A percentile compares a stretch with the other conserved stretches of the same genome.
phyloP scores from a whole-genome alignment of 2,888 invertebrate genomes.

The Chorisops tibialis region DNA sequence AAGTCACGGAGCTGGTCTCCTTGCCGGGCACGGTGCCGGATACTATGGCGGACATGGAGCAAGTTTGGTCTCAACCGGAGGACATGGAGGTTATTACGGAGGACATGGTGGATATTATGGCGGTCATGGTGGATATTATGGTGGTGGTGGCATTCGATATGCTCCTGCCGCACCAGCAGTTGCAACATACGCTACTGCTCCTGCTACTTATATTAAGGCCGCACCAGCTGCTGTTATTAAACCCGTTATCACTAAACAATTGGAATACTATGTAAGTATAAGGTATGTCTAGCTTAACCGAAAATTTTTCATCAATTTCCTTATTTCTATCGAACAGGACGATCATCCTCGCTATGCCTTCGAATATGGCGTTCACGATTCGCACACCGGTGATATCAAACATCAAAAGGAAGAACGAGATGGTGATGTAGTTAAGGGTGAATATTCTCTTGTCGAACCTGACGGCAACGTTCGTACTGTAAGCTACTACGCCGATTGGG shows the following conservation, averaged over 20 bases:
- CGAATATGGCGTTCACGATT: slow-evolving; percentile 71
- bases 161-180: slow-evolving; percentile 47
- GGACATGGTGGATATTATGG: slow-evolving; percentile 17
- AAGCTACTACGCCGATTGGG: slow-evolving; percentile 73
- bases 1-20: slow-evolving; percentile 31
- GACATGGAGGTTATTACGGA: neutral
- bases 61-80: slow-evolving; percentile 1
- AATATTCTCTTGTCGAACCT: slow-evolving; percentile 67
- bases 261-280: slow-evolving; percentile 61
- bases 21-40: slow-evolving; percentile 16
- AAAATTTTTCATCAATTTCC: neutral
- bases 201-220: slow-evolving; percentile 47
- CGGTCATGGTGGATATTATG: slow-evolving; percentile 37
- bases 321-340: slow-evolving; percentile 51
- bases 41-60: slow-evolving; percentile 8
- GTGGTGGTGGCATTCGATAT: slow-evolving; percentile 45
- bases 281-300: neutral
- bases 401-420: slow-evolving; percentile 70
- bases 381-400: slow-evolving; percentile 70
- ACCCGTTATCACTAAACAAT: slow-evolving; percentile 59
- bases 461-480: slow-evolving; percentile 73
- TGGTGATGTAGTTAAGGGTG: slow-evolving; percentile 70
- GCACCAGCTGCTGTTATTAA: slow-evolving; percentile 52
- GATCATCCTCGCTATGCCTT: slow-evolving; percentile 68
- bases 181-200: slow-evolving; percentile 47